Evolutionary conservation across 2,113 vertebrate genomes (phyloP).

Genomic region (Aythya baeri): DNA sequence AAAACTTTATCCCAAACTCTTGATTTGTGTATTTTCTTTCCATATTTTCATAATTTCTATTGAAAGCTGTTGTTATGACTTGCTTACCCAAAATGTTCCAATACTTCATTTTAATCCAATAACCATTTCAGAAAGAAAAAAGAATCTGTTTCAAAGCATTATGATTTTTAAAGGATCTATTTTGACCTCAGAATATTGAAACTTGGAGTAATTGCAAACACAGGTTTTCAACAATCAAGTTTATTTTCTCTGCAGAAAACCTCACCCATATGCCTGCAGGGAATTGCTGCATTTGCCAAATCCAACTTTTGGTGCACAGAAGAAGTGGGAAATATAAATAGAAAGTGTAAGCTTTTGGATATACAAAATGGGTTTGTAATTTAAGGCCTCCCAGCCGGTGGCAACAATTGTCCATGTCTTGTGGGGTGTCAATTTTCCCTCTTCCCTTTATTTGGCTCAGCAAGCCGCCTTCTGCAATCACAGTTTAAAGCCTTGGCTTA

Average conservation of each 20-base stretch:
- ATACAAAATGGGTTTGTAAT: conserved; percentile 41
- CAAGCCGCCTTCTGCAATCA: background rate
- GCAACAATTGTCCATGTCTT: conserved; percentile 65
- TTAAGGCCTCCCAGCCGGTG: conserved; percentile 62
- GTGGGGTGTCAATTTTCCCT: conserved; percentile 47
- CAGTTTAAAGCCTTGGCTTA: background rate
- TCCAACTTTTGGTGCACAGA: conserved; percentile 68
- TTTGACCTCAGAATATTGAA: conserved; percentile 67
- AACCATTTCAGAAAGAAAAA: conserved; percentile 7
- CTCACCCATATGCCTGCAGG: conserved; percentile 62
- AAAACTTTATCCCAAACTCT: background rate
- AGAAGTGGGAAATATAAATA: conserved; percentile 60
- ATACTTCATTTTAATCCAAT: conserved; percentile 50
- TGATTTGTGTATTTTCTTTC: background rate
- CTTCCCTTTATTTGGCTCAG: conserved; percentile 49
- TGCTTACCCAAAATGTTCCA: background rate
- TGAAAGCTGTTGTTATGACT: background rate
- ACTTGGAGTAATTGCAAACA: conserved; percentile 66
- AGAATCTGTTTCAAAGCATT: conserved; percentile 36
- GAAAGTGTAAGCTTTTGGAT: conserved; percentile 60
- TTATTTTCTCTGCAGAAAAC: conserved; percentile 71
- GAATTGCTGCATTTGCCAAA: conserved; percentile 62
- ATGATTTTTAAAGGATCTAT: conserved; percentile 50
- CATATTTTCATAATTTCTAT: background rate
- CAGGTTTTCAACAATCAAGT: conserved; percentile 72